phyloP scores from a whole-genome alignment of 2,113 vertebrate genomes.

The Brachypodius melanocephalos region DNA sequence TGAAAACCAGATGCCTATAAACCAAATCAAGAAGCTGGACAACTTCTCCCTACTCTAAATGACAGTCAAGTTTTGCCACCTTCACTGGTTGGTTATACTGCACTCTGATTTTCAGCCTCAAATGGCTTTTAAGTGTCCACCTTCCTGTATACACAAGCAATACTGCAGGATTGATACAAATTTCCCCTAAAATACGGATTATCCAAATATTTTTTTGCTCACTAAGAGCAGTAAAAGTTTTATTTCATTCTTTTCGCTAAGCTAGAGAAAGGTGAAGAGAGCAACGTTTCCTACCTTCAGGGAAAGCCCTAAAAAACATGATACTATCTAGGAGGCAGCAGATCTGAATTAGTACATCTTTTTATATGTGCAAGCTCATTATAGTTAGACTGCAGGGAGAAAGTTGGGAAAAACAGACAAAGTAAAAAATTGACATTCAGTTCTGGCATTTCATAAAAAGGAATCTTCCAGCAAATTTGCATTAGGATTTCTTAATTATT shows the following conservation, averaged over 20 bases:
- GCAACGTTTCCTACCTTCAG: not conserved
- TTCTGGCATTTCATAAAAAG: not conserved
- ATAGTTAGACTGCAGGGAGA: not conserved
- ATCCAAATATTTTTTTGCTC: not conserved
- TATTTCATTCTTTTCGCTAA: not conserved
- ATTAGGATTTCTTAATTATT: not conserved
- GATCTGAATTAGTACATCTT: not conserved
- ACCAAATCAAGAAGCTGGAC: not conserved
- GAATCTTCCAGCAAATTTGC: not conserved
- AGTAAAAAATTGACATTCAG: not conserved
- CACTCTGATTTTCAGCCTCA: not conserved
- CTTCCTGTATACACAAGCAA: not conserved
- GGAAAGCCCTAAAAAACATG: not conserved
- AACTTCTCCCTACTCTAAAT: not conserved
- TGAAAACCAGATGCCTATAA: not conserved
- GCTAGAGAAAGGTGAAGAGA: not conserved
- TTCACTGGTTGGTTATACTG: not conserved
- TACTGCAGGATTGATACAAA: not conserved
- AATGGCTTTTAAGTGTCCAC: not conserved
- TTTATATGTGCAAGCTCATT: not conserved
- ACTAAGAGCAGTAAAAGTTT: not conserved
- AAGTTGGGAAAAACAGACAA: not conserved
- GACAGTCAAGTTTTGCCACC: not conserved
- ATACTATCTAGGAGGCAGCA: not conserved
- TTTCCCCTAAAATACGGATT: not conserved